Evolutionary conservation across 2,888 invertebrate genomes (phyloP).

Genomic region (Anodontia alba): DNA sequence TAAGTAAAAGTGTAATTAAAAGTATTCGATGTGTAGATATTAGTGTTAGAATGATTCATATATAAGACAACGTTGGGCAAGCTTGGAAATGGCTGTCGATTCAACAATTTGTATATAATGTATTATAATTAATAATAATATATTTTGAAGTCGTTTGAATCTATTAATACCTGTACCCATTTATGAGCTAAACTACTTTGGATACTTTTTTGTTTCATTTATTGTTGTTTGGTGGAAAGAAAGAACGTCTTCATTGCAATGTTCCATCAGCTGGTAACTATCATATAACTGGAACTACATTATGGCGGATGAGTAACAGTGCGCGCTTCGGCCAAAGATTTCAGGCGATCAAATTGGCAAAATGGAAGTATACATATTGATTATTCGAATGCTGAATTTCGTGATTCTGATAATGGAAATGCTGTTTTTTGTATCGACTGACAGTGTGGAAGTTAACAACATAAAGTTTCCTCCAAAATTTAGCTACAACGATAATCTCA

Average conservation of each 20-base stretch:
- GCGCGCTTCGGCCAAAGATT: constrained; percentile 5
- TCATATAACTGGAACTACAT: background rate
- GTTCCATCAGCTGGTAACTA: background rate
- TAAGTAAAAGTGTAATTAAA: no score
- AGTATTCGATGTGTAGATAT: no score
- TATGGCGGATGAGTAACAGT: constrained; percentile 10
- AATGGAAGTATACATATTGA: constrained; percentile 39
- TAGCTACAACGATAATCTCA: constrained; percentile 19
- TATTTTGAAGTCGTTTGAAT: background rate
- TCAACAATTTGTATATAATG: constrained; percentile 2
- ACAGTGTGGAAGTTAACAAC: constrained; percentile 36
- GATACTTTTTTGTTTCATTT: background rate
- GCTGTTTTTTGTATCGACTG: constrained; percentile 38
- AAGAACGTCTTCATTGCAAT: background rate
- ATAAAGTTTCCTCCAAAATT: constrained; percentile 51
- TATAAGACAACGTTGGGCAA: background rate
- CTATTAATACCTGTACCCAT: background rate
- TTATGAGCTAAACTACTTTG: background rate
- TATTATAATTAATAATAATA: constrained; percentile 19
- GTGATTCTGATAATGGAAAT: constrained; percentile 31
- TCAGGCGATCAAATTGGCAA: background rate
- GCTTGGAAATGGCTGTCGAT: background rate
- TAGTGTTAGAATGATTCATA: no score
- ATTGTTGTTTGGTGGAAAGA: background rate
- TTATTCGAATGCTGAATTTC: constrained; percentile 37